Evolutionary conservation across 2,888 invertebrate genomes (phyloP).

Genomic region (Dynastes tityus): DNA sequence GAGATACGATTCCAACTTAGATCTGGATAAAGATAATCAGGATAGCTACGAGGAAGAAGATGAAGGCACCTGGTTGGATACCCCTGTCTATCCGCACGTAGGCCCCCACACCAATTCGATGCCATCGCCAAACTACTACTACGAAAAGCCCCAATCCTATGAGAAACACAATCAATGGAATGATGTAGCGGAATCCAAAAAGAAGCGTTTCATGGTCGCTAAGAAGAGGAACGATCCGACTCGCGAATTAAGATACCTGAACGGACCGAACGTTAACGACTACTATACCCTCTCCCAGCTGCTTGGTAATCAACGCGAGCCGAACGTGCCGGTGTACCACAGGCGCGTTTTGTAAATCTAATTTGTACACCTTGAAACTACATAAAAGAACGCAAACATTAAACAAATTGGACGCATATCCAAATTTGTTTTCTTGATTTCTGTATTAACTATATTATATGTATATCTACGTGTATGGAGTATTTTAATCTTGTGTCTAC

Average conservation of each 20-base stretch:
- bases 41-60: constrained; percentile 73
- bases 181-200: constrained; percentile 61
- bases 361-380: constrained; percentile 13
- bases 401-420: constrained; percentile 46
- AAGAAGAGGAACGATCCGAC: constrained; percentile 72
- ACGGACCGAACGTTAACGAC: constrained; percentile 69
- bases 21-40: constrained; percentile 70
- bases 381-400: constrained; percentile 18
- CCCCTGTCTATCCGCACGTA: constrained; percentile 72
- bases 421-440: constrained; percentile 39
- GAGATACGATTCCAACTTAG: constrained; percentile 72
- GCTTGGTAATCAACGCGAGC: constrained; percentile 71
- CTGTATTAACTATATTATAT: constrained; percentile 56
- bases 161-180: constrained; percentile 61
- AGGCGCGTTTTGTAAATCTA: constrained; percentile 75
- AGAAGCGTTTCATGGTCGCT: constrained; percentile 78
- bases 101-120: constrained; percentile 67
- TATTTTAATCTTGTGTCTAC: constrained; percentile 45
- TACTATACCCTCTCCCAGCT: constrained; percentile 76
- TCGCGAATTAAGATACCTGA: constrained; percentile 67
- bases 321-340: constrained; percentile 76
- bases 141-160: constrained; percentile 59
- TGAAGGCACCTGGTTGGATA: constrained; percentile 75
- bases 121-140: constrained; percentile 59
- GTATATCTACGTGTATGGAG: constrained; percentile 61